Base-by-base conservation (phyloP, 2,797 vertebrate genomes). In the Dallia pectoralis region DNA sequence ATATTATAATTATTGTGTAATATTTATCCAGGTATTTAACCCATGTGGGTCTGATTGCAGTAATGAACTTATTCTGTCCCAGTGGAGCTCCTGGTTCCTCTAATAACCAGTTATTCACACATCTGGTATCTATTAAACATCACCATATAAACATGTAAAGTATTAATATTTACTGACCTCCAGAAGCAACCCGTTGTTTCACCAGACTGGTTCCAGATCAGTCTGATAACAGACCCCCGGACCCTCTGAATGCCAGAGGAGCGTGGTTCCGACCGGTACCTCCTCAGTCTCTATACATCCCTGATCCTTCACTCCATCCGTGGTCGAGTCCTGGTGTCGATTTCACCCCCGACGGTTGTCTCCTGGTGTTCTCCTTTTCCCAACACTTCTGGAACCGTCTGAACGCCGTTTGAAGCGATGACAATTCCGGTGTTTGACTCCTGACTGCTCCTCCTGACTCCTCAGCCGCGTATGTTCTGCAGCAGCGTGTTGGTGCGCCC, bases 81-180 rank as follows among this genome's bases (percentile, higher is more conserved):
- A 48, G 67, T 25, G 16, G 40, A 25, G 40, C 27, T 27, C 59
- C 9, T 14, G 3, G 27, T 27, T 62, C 59, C 51, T 53, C n/a
- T 53, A 53, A 53, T 9, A 4, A 12, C n/a, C 33, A 67, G 65
- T 22, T 67, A 6, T 15, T 15, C 12, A 67, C 22, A 12, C 40
- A 36, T 22, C 65, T 67, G 4, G n/a, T 22, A 40, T 12, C 65
- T 36, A n/a, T 22, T n/a, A 11, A 5, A 30, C 49, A 68, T 19
- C 44, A 29, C 40, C 5, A 30, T 15, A 8, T 48, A 32, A 68
- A 67, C 44, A 49, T 29, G 4, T 18, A 19, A 49, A 68, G 16
- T 30, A 22, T 18, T 25, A 49, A 25, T 70, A 79, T 78, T 84
- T 70, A 79, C 80, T 84, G 62, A 84, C 84, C 71, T 33, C 72